phyloP scores from a whole-genome alignment of 2,113 vertebrate species.

The Caranx melampygus region DNA sequence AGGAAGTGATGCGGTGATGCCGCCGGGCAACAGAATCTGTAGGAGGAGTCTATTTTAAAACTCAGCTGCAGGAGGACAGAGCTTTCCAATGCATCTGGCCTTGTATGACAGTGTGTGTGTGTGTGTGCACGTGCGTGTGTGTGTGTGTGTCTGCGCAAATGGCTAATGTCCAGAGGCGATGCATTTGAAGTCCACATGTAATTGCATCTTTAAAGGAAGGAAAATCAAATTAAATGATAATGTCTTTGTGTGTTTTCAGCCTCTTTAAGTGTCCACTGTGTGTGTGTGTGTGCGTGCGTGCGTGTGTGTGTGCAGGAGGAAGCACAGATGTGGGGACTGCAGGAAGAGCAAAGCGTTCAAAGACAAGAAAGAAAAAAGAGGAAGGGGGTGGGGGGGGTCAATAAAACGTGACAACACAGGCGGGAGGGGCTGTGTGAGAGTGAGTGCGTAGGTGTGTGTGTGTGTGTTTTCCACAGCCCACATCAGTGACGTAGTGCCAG shows the following conservation, averaged over 20 bases:
- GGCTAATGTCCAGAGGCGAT: slow-evolving; percentile 23
- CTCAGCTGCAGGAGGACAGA: slow-evolving; percentile 51
- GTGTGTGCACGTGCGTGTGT: slow-evolving; percentile 21
- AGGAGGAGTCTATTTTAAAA: slow-evolving; percentile 74
- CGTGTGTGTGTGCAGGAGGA: background rate
- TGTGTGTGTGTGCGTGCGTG: slow-evolving; percentile 23
- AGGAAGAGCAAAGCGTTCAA: slow-evolving; percentile 23
- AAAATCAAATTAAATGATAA: slow-evolving; percentile 2
- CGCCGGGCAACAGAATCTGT: slow-evolving; percentile 56
- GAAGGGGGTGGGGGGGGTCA: slow-evolving; percentile 31
- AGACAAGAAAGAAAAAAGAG: background rate
- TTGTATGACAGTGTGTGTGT: slow-evolving; percentile 31
- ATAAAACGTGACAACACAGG: slow-evolving; percentile 44
- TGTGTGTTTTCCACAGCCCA: slow-evolving; percentile 23
- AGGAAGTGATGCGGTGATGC: slow-evolving; percentile 71
- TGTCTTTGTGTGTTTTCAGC: background rate
- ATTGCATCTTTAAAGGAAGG: slow-evolving; percentile 9
- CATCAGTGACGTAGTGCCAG: slow-evolving; percentile 59
- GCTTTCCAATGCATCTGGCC: slow-evolving; percentile 58
- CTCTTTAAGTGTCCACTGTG: background rate
- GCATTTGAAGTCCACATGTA: slow-evolving; percentile 39
- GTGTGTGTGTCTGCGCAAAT: background rate
- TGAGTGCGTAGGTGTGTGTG: slow-evolving; percentile 21
- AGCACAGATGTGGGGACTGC: slow-evolving; percentile 15
- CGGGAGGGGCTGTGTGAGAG: slow-evolving; percentile 4